These are phyloP conservation scores for Ormyrus labotus DNA, from an alignment of 2,888 invertebrate species.

Conservation along the genomic window DNA sequence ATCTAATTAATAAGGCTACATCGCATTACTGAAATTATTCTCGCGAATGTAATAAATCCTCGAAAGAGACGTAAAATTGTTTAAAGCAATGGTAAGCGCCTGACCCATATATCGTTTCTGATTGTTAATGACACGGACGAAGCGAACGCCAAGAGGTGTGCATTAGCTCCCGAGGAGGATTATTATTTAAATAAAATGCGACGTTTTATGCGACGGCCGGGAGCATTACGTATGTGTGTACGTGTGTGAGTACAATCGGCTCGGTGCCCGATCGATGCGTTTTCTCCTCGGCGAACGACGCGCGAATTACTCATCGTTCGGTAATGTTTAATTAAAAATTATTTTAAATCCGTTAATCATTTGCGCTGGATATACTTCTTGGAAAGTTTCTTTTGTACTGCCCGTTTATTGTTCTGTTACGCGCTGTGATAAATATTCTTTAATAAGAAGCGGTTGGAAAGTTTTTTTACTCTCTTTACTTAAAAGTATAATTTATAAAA, in stretches of 20 bases:
- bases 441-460: neutral
- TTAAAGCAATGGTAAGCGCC: no score
- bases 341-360: slow-evolving; percentile 21
- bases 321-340: slow-evolving; percentile 43
- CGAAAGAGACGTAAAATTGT: no score
- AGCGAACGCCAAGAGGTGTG: slow-evolving; percentile 3
- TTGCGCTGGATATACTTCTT: neutral
- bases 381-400: neutral
- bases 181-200: slow-evolving; percentile 53
- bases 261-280: slow-evolving; percentile 37
- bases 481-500: neutral
- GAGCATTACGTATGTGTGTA: slow-evolving; percentile 11
- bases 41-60: no score
- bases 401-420: neutral
- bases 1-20: no score
- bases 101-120: no score
- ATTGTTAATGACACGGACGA: no score
- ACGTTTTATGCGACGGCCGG: slow-evolving; percentile 31
- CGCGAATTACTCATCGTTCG: slow-evolving; percentile 45
- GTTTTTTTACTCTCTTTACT: neutral
- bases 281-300: slow-evolving; percentile 21
- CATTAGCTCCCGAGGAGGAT: slow-evolving; percentile 5
- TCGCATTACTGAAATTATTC: no score
- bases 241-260: neutral
- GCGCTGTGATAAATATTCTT: no score